phyloP scores from a whole-genome alignment of 1,140 invertebrate species.

The Holcopasites calliopsidis region DNA sequence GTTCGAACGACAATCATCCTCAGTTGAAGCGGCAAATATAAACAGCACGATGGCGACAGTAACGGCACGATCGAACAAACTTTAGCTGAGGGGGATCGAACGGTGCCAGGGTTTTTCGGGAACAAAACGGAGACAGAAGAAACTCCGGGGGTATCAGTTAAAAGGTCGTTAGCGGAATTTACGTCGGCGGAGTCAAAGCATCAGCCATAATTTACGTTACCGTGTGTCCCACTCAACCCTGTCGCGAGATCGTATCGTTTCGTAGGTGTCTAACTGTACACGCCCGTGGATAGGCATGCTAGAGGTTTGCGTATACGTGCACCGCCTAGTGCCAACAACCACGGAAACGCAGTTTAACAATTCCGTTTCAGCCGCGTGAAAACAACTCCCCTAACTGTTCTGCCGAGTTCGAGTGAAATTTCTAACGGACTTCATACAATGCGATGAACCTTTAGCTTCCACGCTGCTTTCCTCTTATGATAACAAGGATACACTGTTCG shows the following conservation, averaged over 20 bases:
- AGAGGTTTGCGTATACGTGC: neutral
- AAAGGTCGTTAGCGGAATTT: constrained; percentile 60
- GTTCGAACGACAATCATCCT: no score
- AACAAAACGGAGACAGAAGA: neutral
- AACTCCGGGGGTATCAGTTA: constrained; percentile 27
- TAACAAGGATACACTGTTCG: no score
- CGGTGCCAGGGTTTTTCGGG: neutral
- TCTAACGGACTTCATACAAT: constrained; percentile 23
- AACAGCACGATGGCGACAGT: neutral
- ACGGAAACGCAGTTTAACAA: constrained; percentile 60
- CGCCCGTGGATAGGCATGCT: constrained; percentile 38
- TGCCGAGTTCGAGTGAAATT: constrained; percentile 29
- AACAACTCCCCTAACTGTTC: constrained; percentile 46
- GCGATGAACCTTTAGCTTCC: constrained; percentile 4
- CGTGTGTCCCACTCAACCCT: constrained; percentile 59
- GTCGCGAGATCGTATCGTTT: constrained; percentile 61
- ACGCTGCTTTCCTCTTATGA: neutral
- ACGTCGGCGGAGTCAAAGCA: constrained; percentile 45
- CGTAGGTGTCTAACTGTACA: constrained; percentile 49
- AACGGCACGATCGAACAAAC: constrained; percentile 14
- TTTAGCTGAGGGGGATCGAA: neutral
- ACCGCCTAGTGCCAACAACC: neutral
- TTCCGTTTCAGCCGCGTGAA: constrained; percentile 49
- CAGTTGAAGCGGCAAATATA: no score
- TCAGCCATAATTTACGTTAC: constrained; percentile 58